Evolutionary conservation across 2,113 vertebrate genomes (phyloP), one percentile per base, ranked within the genome.

Genomic region (Pica pica): DNA sequence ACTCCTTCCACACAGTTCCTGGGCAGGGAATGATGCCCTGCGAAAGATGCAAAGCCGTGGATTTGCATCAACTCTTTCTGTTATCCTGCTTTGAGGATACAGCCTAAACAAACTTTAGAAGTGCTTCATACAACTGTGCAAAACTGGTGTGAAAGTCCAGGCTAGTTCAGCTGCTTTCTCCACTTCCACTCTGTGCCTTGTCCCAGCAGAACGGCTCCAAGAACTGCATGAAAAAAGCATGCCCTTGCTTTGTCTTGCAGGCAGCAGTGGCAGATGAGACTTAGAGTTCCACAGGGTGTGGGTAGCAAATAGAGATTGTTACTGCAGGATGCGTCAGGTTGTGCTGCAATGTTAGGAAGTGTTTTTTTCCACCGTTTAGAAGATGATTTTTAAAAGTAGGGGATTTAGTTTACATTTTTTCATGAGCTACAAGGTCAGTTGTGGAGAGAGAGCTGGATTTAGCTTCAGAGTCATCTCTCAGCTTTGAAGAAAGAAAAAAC

Each of bases 381-480:
- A 57, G 70, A 46, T 49, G 16, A 35, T 49, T 87, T 95, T 94
- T 91, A 19, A 50, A 94, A 86, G n/a, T 11, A 41, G 33, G n/a
- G 14, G 39, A 37, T 56, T 77, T 93, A 55, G 63, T 93, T 96
- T 96, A 88, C 73, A 60, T 83, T 88, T 90, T 87, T 93, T 87
- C 35, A 6, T 64, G 60, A 81, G 35, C 55, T 75, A 28, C 39
- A 52, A 93, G 90, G 92, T 93, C 90, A 83, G 19, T 53, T 77
- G 21, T 63, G 68, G 68, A 80, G 52, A 52, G 64, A 83, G 71
- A 75, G 68, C 52, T 95, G 60, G 44, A 63, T 86, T 91, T 96
- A 91, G 56, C 20, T 89, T 80, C 33, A 53, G 69, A 78, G 60
- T 84, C 28, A 87, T 90, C 64, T 75, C 56, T 50, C 39, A 77